Evolutionary conservation across 2,113 vertebrate species (phyloP).

Genomic region (Embiotoca jacksoni): DNA sequence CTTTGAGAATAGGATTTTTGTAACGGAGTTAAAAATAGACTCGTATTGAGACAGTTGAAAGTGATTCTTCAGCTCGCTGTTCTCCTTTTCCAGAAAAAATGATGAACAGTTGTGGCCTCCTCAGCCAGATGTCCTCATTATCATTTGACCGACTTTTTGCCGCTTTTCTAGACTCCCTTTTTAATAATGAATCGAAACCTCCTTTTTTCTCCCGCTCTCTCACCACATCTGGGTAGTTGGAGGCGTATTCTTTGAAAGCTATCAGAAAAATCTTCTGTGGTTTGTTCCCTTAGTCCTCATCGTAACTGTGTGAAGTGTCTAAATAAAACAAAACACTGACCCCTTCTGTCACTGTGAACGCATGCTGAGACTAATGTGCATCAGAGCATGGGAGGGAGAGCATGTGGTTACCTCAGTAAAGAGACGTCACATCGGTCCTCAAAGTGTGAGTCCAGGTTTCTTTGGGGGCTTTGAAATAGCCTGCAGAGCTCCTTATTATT

Average conservation of each 20-base stretch:
- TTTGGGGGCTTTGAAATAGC: too few relatives aligned
- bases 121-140: constrained; percentile 43
- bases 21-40: constrained; percentile 39
- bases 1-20: neutral
- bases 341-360: constrained; percentile 40
- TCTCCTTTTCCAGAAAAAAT: constrained; percentile 10
- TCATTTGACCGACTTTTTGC: constrained; percentile 20
- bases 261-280: constrained; percentile 60
- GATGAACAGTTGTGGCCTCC: constrained; percentile 13
- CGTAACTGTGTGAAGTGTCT: constrained; percentile 50
- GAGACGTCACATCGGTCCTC: neutral
- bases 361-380: constrained; percentile 76
- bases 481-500: too few relatives aligned
- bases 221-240: constrained; percentile 9
- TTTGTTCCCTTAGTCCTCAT: constrained; percentile 26
- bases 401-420: constrained; percentile 61
- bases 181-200: neutral
- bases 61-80: constrained; percentile 14
- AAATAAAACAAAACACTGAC: constrained; percentile 23
- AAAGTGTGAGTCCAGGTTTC: too few relatives aligned
- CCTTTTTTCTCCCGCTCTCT: neutral
- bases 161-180: constrained; percentile 5
- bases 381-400: constrained; percentile 74
- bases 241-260: constrained; percentile 71
- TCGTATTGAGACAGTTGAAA: constrained; percentile 4